These are phyloP conservation scores for Ursus arctos DNA, from an alignment of 2,113 vertebrate species.

Conservation along the genomic window DNA sequence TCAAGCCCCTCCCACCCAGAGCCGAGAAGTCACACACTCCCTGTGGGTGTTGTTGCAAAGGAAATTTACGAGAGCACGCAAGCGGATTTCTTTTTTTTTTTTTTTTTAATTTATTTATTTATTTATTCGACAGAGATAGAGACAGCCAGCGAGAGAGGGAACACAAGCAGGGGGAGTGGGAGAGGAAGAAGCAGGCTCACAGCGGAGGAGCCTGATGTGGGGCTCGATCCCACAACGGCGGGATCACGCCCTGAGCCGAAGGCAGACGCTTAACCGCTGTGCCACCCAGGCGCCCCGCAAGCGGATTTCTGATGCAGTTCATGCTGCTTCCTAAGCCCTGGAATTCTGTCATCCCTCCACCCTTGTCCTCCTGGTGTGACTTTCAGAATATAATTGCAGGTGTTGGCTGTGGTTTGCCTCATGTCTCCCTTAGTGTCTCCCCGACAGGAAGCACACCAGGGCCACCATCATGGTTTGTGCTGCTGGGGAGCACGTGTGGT, in stretches of 20 bases:
- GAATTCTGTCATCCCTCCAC: not conserved
- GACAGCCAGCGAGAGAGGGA: no score
- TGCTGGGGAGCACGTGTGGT: rapidly evolving
- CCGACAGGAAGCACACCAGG: not conserved
- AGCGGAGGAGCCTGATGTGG: no score
- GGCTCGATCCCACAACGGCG: no score
- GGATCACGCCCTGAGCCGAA: no score
- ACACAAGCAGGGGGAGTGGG: no score
- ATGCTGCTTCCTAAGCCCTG: not conserved
- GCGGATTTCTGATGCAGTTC: not conserved
- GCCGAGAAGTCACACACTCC: not conserved
- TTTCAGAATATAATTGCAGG: not conserved
- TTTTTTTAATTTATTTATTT: no score
- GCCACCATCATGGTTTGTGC: not conserved
- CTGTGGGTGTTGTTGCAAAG: not conserved
- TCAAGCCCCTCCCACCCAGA: no score
- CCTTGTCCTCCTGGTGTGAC: not conserved
- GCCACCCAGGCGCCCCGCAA: no score
- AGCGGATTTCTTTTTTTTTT: not conserved
- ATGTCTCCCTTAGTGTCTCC: not conserved
- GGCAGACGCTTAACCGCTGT: no score
- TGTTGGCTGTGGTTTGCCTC: not conserved
- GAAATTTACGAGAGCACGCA: rapidly evolving
- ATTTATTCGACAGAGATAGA: no score
- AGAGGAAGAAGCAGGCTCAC: no score